These are phyloP conservation scores for Alexandromys fortis DNA, from an alignment of 2,113 vertebrate species.

Conservation along the genomic window DNA sequence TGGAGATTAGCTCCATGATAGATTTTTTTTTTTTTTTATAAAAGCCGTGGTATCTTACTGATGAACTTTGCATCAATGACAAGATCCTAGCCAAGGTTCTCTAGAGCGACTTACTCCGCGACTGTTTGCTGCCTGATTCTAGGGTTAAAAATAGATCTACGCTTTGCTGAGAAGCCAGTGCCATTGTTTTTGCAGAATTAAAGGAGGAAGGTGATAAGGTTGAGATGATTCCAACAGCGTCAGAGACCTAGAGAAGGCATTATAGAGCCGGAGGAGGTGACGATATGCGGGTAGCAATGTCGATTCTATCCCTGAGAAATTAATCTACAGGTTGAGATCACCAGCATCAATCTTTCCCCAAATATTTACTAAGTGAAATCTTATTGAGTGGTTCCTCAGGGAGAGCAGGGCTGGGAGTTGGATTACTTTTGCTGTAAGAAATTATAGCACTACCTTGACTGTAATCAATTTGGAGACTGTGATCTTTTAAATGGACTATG, in stretches of 20 bases:
- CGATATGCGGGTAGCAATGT: background rate
- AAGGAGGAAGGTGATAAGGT: constrained; percentile 45
- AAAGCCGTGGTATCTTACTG: constrained; percentile 27
- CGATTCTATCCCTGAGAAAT: background rate
- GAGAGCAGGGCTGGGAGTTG: background rate
- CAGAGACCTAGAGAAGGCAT: background rate
- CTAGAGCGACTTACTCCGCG: background rate
- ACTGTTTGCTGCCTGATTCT: constrained; percentile 47
- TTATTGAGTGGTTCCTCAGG: background rate
- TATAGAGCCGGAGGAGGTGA: background rate
- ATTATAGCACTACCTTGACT: constrained; percentile 26
- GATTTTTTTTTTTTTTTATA: constrained; percentile 14
- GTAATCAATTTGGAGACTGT: constrained; percentile 23
- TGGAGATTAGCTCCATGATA: constrained; percentile 66
- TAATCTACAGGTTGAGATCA: constrained; percentile 13
- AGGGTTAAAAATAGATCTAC: constrained; percentile 44
- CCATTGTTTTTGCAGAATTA: constrained; percentile 45
- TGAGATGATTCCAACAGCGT: background rate
- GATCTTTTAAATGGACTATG: constrained; percentile 44
- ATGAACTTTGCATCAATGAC: constrained; percentile 66
- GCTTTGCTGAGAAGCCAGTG: constrained; percentile 43
- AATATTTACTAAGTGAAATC: constrained; percentile 63
- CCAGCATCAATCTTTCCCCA: constrained; percentile 39
- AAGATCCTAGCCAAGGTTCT: constrained; percentile 53
- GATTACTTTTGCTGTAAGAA: constrained; percentile 59